A percentile compares a stretch with the other conserved stretches of the same genome.
Evolutionary conservation across 2,888 invertebrate species (phyloP).

Genomic region (Sinopyrophorus schimmeli): DNA sequence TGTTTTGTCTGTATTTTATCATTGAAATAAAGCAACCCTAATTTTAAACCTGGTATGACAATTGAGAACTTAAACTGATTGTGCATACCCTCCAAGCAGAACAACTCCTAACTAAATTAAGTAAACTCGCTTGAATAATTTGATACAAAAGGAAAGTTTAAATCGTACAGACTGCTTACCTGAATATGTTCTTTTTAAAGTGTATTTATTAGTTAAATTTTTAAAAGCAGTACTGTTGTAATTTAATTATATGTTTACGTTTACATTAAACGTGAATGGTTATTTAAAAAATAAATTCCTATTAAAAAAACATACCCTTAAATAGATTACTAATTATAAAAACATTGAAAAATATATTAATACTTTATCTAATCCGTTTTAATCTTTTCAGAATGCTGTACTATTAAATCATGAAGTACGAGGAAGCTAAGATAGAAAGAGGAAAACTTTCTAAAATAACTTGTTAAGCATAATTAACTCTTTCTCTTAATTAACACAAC

Average conservation of each 20-base stretch:
- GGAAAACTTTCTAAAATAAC: conserved; percentile 51
- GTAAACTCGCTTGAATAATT: conserved; percentile 17
- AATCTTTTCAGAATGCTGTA: conserved; percentile 20
- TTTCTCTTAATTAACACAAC: conserved; percentile 55
- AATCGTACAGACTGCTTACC: no score
- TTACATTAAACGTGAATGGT: no score
- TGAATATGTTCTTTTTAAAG: no score
- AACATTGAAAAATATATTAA: no score
- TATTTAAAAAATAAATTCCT: no score
- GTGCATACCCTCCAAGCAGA: conserved; percentile 28
- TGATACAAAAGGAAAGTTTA: neutral
- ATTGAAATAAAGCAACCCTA: conserved; percentile 26
- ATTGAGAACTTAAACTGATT: conserved; percentile 31
- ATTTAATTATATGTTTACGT: no score
- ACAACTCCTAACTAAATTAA: conserved; percentile 22
- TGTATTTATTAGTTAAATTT: neutral
- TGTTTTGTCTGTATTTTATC: conserved; percentile 25
- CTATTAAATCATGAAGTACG: conserved; percentile 24
- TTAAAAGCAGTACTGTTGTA: neutral
- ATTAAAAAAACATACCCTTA: neutral
- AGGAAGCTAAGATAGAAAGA: conserved; percentile 37
- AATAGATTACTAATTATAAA: conserved; percentile 1
- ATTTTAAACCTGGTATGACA: conserved; percentile 32
- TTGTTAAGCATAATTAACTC: conserved; percentile 55
- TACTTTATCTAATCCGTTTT: no score